phyloP scores from a whole-genome alignment of 2,888 invertebrate species.

The Pristionchus fissidentatus region DNA sequence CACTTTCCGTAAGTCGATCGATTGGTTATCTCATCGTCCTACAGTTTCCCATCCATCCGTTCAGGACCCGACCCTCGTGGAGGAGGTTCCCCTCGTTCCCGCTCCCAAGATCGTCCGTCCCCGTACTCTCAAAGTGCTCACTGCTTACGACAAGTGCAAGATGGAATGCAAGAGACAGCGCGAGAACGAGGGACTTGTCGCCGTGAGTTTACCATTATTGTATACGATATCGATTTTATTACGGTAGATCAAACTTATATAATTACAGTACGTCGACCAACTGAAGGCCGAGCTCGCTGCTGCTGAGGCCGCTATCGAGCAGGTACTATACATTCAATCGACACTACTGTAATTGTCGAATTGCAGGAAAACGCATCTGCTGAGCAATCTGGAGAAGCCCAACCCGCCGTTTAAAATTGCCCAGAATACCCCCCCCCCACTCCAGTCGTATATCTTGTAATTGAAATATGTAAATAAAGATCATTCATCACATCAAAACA shows the following conservation, averaged over 20 bases:
- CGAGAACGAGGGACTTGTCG: constrained; percentile 64
- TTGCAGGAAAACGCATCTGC: constrained; percentile 11
- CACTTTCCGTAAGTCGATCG: not conserved
- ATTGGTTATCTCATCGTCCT: not conserved
- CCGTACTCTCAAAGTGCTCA: constrained; percentile 53
- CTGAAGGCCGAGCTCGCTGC: constrained; percentile 64
- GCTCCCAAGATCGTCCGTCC: constrained; percentile 36
- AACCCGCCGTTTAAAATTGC: too few species aligned
- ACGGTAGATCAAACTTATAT: constrained; percentile 65
- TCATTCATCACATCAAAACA: not conserved
- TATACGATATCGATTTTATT: constrained; percentile 42
- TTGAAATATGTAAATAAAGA: not conserved
- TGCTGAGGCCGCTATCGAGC: constrained; percentile 64
- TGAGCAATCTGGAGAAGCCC: constrained; percentile 7
- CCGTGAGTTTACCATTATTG: constrained; percentile 51
- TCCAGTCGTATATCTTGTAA: not conserved
- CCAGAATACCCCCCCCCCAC: not conserved
- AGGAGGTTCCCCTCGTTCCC: not conserved
- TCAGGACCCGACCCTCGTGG: not conserved
- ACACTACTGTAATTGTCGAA: not conserved
- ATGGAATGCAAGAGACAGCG: constrained; percentile 69
- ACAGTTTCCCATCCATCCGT: not conserved
- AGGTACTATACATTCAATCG: constrained; percentile 48
- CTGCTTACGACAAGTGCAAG: constrained; percentile 71
- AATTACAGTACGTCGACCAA: constrained; percentile 67